Evolutionary conservation across 2,888 invertebrate genomes (phyloP), one percentile per base, ranked within the genome.

Genomic region (Ormyrus rosae): DNA sequence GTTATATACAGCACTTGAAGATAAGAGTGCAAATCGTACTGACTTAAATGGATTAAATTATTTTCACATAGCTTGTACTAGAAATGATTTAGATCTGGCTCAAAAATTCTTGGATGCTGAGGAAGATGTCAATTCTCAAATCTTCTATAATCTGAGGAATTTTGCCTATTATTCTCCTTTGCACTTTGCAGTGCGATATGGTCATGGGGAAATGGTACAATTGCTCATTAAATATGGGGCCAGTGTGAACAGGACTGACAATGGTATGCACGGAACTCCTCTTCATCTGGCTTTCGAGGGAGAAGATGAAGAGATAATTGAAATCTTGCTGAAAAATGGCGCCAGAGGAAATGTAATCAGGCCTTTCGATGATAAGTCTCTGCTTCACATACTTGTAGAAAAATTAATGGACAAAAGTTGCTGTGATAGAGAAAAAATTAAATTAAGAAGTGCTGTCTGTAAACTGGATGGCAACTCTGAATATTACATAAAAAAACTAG

Each of bases 51-150:
- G 78, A 0, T 34, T 78, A 19, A 19, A 58, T 6, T 45, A 58
- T 53, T 71, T 78, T 55, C 71, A 78, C 51, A 71, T 78, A 4
- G 71, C 72, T 10, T 50, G 56, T 13, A 53, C 71, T 5, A 56
- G 51, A n/a, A 60, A 71, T 8, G 51, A 72, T 11, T 45, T 71
- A 11, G 9, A 64, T 0, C 6, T 64, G 6, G 56, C 65, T 5
- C 10, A 63, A n/a, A 10, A 64, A 1, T 50, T 64, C 19, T 34
- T 77, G 0, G 13, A 65, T 8, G 0, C 2, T 2, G 53, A 53
- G 0, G 53, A 13, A 5, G 65, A 71, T 10, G 46, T 67, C 2
- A 67, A 78, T n/a, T 13, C 0, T 5, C 50, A 19, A 5, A 6
- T 78, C 1, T 2, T 46, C n/a, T 50, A 50, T 9, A 70, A 70